Evolutionary conservation across 2,113 vertebrate species (phyloP).

Genomic region (Atherinomorus stipes): DNA sequence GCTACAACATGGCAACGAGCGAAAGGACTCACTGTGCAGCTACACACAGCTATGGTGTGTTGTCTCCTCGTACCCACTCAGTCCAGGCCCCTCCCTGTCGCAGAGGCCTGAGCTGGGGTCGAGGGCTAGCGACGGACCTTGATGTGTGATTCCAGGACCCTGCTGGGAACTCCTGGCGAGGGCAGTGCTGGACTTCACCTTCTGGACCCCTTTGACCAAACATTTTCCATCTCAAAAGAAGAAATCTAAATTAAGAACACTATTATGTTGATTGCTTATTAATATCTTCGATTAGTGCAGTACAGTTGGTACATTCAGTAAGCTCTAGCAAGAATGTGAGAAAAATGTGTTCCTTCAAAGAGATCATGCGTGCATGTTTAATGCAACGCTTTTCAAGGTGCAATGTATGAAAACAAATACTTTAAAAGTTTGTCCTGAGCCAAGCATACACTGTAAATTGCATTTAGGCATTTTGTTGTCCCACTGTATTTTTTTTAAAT

Average conservation of each 20-base stretch:
- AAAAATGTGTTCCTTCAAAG: background rate
- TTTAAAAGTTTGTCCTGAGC: background rate
- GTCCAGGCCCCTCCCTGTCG: conserved; percentile 64
- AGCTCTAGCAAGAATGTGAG: background rate
- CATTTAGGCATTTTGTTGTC: too few relatives aligned
- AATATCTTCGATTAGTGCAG: conserved; percentile 8
- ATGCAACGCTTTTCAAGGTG: background rate
- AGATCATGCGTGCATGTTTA: background rate
- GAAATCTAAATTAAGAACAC: conserved; percentile 53
- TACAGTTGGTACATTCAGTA: background rate
- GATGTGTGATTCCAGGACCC: conserved; percentile 75
- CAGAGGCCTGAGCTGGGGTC: conserved; percentile 73
- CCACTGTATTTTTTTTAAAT: too few relatives aligned
- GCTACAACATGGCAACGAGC: conserved; percentile 82
- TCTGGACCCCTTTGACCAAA: conserved; percentile 37
- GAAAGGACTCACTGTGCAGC: conserved; percentile 85
- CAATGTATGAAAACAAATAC: background rate
- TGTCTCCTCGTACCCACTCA: conserved; percentile 74
- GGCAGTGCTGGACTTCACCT: conserved; percentile 66
- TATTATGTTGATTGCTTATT: conserved; percentile 31
- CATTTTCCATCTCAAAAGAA: conserved; percentile 44
- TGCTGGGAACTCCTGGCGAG: conserved; percentile 75
- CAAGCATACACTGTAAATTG: too few relatives aligned
- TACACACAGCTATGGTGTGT: conserved; percentile 83
- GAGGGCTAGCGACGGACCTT: conserved; percentile 73